Base-by-base conservation (phyloP, 2,113 vertebrate genomes). In the Corydoras maculifer region DNA sequence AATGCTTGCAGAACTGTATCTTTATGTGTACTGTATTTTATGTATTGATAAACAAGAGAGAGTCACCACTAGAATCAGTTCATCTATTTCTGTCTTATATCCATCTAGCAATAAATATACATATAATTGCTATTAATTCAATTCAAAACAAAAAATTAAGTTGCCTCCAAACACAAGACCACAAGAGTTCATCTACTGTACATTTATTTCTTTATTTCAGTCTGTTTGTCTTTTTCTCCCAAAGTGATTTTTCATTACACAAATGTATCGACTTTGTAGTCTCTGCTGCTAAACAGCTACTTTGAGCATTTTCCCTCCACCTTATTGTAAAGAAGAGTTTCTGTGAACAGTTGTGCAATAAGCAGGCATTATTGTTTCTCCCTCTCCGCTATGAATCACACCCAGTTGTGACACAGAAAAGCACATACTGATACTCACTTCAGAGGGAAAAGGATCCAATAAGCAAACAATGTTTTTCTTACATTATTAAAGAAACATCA, bases 371-470 rank as follows among this genome's bases (percentile, higher is more conserved):
- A 70, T 57, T 57, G 15, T 68, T 64, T 72, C 69, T 60, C 68
- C 64, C 73, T 72, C 55, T 18, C 65, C 54, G 54, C 15, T 71
- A 49, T 54, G 59, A 65, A 78, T 75, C 77, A 74, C 76, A 62
- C 76, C 76, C 76, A 30, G 66, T 58, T 74, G 68, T n/a, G 12
- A 71, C 53, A 63, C 25, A 64, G 10, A 53, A 29, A 10, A 43
- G 53, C 71, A 63, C n/a, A 59, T 14, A 49, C 50, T 54, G 12
- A 55, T 7, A 78, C 50, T 15, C 50, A 57, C 65, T 31, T 68
- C 58, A 69, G 12, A 65, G 8, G 29, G 61, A 64, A 72, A n/a
- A 63, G 12, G 69, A 73, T 50, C 18, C 6, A 1, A 9, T 14
- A 4, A 73, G 30, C 53, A 43, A 68, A 50, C 30, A 3, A 31